Evolutionary conservation across 2,113 vertebrate genomes (phyloP).

Genomic region (Xiphophorus couchianus): DNA sequence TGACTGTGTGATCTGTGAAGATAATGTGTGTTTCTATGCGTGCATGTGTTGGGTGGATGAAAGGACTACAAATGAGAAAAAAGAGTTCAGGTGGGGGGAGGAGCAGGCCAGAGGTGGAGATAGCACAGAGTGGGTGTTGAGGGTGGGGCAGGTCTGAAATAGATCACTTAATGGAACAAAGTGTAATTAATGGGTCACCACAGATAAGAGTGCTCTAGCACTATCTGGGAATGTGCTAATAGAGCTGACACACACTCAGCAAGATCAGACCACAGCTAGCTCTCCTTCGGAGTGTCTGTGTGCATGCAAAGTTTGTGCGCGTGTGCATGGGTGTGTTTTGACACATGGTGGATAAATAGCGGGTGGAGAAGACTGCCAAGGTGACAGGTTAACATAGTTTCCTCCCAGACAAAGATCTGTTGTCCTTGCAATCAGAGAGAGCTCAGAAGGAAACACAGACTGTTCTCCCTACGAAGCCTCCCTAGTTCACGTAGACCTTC

Average conservation of each 20-base stretch:
- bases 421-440: constrained; percentile 61
- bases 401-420: constrained; percentile 59
- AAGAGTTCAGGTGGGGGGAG: constrained; percentile 66
- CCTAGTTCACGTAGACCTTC: constrained; percentile 38
- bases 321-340: constrained; percentile 24
- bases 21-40: neutral
- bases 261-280: constrained; percentile 72
- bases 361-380: constrained; percentile 55
- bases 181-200: constrained; percentile 86
- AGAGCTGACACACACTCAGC: constrained; percentile 82
- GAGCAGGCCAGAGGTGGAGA: constrained; percentile 72
- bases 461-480: constrained; percentile 28
- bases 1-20: constrained; percentile 66
- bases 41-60: constrained; percentile 1
- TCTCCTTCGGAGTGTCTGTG: constrained; percentile 47
- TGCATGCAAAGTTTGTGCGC: constrained; percentile 24
- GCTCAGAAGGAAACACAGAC: constrained; percentile 40
- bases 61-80: constrained; percentile 30
- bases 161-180: constrained; percentile 88
- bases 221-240: constrained; percentile 87
- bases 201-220: constrained; percentile 81
- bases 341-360: constrained; percentile 50
- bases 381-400: constrained; percentile 62
- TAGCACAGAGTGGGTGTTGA: constrained; percentile 74
- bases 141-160: constrained; percentile 82